Conservation (phyloP, 2,888 invertebrate species). For the Leptinotarsa haldemani region DNA sequence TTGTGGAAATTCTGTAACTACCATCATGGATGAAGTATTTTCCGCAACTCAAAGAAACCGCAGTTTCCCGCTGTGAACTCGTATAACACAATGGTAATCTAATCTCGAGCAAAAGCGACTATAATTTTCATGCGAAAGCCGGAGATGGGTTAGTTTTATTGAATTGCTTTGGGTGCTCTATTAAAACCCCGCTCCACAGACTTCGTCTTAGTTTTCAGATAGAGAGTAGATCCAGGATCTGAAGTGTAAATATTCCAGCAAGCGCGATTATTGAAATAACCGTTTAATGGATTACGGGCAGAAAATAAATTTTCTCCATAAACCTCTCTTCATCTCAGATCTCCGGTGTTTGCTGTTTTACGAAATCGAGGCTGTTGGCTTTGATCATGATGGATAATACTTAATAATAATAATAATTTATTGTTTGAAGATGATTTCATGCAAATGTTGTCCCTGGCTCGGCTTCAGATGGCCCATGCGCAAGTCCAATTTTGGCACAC, state of each 20-base stretch:
- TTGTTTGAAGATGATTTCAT: no score
- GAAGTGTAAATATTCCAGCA: conserved; percentile 8
- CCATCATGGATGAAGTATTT: not conserved
- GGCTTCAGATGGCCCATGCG: no score
- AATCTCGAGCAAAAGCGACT: not conserved
- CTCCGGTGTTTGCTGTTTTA: not conserved
- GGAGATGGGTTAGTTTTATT: not conserved
- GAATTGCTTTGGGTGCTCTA: conserved; percentile 1
- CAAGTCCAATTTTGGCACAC: no score
- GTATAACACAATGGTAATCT: not conserved
- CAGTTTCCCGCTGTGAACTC: not conserved
- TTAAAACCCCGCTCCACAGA: not conserved
- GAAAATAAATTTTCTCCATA: not conserved
- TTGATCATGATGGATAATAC: not conserved
- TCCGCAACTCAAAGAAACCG: not conserved
- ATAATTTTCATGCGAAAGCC: conserved; percentile 6
- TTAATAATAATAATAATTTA: no score
- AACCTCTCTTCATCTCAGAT: not conserved
- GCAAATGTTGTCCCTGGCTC: no score
- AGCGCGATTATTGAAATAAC: not conserved
- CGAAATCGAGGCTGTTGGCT: not conserved
- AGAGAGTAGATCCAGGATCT: not conserved
- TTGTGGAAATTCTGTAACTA: no score
- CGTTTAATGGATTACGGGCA: not conserved
- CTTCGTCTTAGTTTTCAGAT: conserved; percentile 2